Conservation (phyloP, 2,888 invertebrate genomes). For the Eupithecia vulgata region DNA sequence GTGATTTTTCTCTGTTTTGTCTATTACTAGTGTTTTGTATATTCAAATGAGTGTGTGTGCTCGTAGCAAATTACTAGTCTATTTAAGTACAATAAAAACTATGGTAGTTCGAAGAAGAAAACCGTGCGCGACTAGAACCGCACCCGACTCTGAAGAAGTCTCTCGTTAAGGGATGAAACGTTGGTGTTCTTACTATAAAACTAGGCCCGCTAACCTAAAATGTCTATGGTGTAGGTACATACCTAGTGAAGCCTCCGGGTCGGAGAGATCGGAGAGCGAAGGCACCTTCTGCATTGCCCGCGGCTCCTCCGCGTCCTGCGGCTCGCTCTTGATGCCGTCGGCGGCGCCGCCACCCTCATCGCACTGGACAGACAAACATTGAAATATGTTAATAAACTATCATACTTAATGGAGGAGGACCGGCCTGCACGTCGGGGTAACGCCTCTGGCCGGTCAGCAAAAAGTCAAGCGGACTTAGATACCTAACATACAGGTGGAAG, state of each 20-base stretch:
- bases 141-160: not conserved
- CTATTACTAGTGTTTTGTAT: not conserved
- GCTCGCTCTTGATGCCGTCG: slow-evolving; percentile 83
- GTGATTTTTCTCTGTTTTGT: not conserved
- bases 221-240: slow-evolving; percentile 73
- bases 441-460: not conserved
- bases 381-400: not conserved
- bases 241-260: slow-evolving; percentile 95
- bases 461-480: not conserved
- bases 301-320: slow-evolving; percentile 85
- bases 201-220: not conserved
- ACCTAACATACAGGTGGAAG: not conserved
- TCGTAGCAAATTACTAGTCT: too few relatives aligned
- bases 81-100: too few relatives aligned
- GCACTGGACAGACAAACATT: slow-evolving; percentile 56
- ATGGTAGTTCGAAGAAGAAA: too few relatives aligned
- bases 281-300: slow-evolving; percentile 94
- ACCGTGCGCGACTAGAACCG: not conserved
- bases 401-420: not conserved
- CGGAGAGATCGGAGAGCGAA: slow-evolving; percentile 94
- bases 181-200: not conserved
- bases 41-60: not conserved
- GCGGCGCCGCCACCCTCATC: slow-evolving; percentile 86
- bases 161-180: too few relatives aligned
- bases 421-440: too few relatives aligned